Evolutionary conservation across 2,113 vertebrate genomes (phyloP), one percentile per base, ranked within the genome.

Genomic region (Melanocharis versteri): DNA sequence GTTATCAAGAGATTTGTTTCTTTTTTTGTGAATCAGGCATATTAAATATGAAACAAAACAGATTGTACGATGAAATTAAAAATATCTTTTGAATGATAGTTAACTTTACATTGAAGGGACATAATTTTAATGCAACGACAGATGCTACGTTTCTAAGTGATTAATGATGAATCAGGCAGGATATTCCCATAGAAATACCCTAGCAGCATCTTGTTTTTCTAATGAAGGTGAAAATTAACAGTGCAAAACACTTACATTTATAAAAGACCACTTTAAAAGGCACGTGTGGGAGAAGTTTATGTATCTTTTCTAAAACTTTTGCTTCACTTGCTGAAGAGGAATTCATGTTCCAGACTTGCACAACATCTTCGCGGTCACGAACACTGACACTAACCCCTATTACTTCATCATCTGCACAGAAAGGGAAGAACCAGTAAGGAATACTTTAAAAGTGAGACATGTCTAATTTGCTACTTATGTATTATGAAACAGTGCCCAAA

Each of bases 301-400:
- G 97, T 93, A 99, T 99, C 96, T 99, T 99, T 83, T 98, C 98
- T 95, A 99, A 89, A 96, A 99, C 96, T 17, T 98, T 99, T 5
- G 99, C 99, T 97, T 99, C 98, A 2, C 96, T 98, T 57, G 98
- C 98, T 93, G 97, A 97, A 19, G 98, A 98, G 31, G 99, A 99
- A 11, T 99, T 99, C 95, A 98, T 98, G n/a, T 99, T 99, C 99
- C 99, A 99, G 71, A 99, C 98, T 97, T 99, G 99, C 94, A 99
- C 95, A 37, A 99, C 97, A 56, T 99, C 99, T 81, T 99, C 99
- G 88, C 98, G 97, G 96, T 99, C 99, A 77, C 99, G 98, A 28
- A 99, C 97, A 9, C 99, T 99, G 96, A 99, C 98, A 14, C 99
- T 99, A 51, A 99, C 98, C 10, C 99, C 99, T 53, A 99, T 98